Evolutionary conservation across 2,113 vertebrate genomes (phyloP).

Genomic region (Tiliqua scincoides): DNA sequence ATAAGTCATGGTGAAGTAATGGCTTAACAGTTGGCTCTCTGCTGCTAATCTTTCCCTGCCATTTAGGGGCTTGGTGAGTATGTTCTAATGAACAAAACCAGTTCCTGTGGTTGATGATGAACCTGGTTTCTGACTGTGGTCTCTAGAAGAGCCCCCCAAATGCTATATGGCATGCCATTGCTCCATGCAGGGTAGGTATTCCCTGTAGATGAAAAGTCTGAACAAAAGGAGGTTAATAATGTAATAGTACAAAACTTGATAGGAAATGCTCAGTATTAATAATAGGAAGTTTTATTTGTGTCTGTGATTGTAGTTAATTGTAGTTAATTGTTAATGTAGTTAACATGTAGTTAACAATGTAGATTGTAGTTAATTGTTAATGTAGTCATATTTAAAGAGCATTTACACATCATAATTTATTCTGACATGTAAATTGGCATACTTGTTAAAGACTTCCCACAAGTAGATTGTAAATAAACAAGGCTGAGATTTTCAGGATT

Average conservation of each 20-base stretch:
- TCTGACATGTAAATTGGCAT: neutral
- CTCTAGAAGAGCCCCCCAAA: neutral
- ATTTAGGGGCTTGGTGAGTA: neutral
- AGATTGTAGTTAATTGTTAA: too few species aligned
- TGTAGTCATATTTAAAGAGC: neutral
- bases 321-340: too few species aligned
- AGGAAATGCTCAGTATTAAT: neutral
- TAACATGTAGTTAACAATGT: too few species aligned
- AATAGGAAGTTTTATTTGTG: neutral
- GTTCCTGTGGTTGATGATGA: neutral
- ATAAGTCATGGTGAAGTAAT: neutral
- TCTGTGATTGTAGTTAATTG: neutral
- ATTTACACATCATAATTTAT: neutral
- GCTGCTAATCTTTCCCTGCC: neutral
- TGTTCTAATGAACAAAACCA: neutral
- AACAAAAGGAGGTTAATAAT: neutral
- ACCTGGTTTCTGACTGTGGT: neutral
- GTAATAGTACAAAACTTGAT: neutral
- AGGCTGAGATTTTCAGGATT: neutral
- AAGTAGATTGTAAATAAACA: neutral
- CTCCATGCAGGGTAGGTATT: neutral
- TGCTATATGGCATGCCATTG: too few species aligned
- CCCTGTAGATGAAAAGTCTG: neutral
- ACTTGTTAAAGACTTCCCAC: neutral
- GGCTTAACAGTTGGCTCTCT: too few species aligned